These are phyloP conservation scores for Andricus grossulariae DNA, from an alignment of 1,140 invertebrate genomes.

Conservation along the genomic window DNA sequence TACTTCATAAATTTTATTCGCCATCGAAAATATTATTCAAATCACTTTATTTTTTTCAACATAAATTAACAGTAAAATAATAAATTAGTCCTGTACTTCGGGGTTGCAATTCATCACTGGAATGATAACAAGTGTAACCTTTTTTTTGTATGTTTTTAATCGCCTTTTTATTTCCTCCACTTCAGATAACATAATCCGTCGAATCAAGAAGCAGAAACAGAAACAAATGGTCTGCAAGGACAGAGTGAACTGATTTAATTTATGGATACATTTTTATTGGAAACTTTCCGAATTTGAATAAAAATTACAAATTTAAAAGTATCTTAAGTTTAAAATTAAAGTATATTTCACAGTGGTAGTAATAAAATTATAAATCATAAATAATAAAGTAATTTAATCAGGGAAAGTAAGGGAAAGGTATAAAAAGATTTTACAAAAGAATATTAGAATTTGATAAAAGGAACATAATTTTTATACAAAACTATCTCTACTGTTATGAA, in stretches of 20 bases:
- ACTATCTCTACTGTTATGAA: too few relatives aligned
- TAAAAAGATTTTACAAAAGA: too few relatives aligned
- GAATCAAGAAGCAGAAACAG: background rate
- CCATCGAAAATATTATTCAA: too few relatives aligned
- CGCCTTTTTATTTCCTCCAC: background rate
- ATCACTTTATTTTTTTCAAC: background rate
- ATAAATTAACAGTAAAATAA: background rate
- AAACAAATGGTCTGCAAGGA: background rate
- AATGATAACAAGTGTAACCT: background rate
- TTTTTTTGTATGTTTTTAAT: background rate
- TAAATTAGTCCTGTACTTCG: background rate
- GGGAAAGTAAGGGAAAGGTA: too few relatives aligned
- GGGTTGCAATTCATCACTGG: background rate
- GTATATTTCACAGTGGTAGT: too few relatives aligned
- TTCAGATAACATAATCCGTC: constrained; percentile 14
- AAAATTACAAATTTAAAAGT: background rate
- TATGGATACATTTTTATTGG: background rate
- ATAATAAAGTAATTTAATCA: too few relatives aligned
- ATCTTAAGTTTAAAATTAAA: too few relatives aligned
- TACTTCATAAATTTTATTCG: constrained; percentile 24
- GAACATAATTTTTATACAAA: too few relatives aligned
- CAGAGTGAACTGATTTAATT: constrained; percentile 1
- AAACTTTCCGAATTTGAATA: background rate
- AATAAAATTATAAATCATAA: too few relatives aligned
- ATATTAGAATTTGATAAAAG: too few relatives aligned